phyloP scores from a whole-genome alignment of 2,888 invertebrate species.

The Dryobota labecula region DNA sequence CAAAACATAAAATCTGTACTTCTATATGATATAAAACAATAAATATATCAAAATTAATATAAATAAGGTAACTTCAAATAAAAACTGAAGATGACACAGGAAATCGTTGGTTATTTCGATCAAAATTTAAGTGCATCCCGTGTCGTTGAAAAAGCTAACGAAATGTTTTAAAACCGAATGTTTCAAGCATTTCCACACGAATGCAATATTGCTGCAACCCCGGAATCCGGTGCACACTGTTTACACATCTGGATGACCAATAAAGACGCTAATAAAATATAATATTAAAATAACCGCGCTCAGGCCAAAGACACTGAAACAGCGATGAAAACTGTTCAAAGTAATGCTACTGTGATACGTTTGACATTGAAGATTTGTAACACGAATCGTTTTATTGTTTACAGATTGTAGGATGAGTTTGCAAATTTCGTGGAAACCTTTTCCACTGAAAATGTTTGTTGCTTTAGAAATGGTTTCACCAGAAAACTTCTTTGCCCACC shows the following conservation, averaged over 20 bases:
- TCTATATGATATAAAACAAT: not conserved
- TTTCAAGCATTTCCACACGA: slow-evolving; percentile 64
- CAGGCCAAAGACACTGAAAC: slow-evolving; percentile 65
- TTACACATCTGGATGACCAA: slow-evolving; percentile 84
- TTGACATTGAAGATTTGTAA: slow-evolving; percentile 54
- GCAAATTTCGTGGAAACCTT: slow-evolving; percentile 26
- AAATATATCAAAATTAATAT: slow-evolving; percentile 14
- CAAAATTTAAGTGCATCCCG: slow-evolving; percentile 64
- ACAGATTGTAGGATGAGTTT: slow-evolving; percentile 41
- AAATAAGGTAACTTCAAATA: slow-evolving; percentile 24
- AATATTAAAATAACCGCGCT: slow-evolving; percentile 77
- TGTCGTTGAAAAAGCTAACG: slow-evolving; percentile 63
- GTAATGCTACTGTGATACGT: slow-evolving; percentile 33
- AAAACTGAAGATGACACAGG: slow-evolving; percentile 46
- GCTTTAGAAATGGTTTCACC: slow-evolving; percentile 1
- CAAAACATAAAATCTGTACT: not conserved
- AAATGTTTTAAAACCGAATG: slow-evolving; percentile 64
- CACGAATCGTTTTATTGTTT: slow-evolving; percentile 48
- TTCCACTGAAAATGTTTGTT: slow-evolving; percentile 7
- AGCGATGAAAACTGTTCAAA: slow-evolving; percentile 46
- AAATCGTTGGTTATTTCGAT: slow-evolving; percentile 62
- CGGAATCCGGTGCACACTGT: slow-evolving; percentile 77
- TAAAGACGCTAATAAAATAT: slow-evolving; percentile 81
- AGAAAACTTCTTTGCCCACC: not conserved
- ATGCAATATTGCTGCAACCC: slow-evolving; percentile 70